phyloP scores from a whole-genome alignment of 2,797 vertebrate genomes.

The Vipera ursinii region DNA sequence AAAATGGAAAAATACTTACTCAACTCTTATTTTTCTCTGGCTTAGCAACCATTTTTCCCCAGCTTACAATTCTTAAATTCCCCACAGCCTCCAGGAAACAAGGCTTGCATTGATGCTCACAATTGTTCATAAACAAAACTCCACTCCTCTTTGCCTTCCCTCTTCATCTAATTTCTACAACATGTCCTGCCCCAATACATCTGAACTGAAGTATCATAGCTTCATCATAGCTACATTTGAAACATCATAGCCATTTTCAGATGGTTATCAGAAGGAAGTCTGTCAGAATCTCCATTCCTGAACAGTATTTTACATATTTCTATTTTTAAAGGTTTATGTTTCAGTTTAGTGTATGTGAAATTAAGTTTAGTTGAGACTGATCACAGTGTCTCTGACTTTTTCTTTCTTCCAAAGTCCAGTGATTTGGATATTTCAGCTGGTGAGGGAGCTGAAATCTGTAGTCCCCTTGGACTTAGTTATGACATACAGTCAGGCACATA shows the following conservation, averaged over 20 bases:
- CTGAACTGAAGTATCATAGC: not conserved
- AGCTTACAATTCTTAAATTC: not conserved
- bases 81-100: not conserved
- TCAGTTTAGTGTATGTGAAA: not conserved
- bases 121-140: not conserved
- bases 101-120: not conserved
- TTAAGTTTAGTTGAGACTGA: not conserved
- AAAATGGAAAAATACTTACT: not conserved
- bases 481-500: not conserved
- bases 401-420: not conserved
- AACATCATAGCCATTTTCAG: not conserved
- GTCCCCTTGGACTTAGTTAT: not conserved
- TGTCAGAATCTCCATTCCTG: not conserved
- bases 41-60: not conserved
- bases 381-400: not conserved
- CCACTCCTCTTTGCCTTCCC: not conserved
- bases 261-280: not conserved
- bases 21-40: not conserved
- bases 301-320: not conserved
- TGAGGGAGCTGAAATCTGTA: not conserved
- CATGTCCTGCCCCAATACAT: not conserved
- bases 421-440: not conserved
- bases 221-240: not conserved
- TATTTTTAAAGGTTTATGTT: not conserved
- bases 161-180: not conserved